Evolutionary conservation across 2,797 vertebrate genomes (phyloP).

Genomic region (Chiloscyllium punctatum): DNA sequence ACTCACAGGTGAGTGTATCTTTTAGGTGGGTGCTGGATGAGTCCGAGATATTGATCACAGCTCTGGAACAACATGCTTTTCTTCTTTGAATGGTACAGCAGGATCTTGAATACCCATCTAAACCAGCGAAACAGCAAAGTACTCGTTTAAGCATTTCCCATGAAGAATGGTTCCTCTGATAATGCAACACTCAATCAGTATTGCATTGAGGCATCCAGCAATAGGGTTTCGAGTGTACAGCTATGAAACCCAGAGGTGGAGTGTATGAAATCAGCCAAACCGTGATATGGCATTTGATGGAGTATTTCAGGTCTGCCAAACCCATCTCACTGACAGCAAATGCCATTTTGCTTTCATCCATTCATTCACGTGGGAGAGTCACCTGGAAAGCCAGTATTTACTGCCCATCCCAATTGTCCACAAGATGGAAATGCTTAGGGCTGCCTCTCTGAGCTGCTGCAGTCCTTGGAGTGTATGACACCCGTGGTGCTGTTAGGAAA

Average conservation of each 20-base stretch:
- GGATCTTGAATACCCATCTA: not conserved
- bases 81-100: not conserved
- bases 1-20: not conserved
- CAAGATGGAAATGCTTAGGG: not conserved
- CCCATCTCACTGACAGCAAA: not conserved
- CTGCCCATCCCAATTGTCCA: not conserved
- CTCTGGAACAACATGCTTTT: not conserved
- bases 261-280: not conserved
- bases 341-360: not conserved
- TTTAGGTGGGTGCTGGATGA: not conserved
- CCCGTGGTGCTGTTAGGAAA: not conserved
- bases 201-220: not conserved
- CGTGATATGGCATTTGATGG: not conserved
- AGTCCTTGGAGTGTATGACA: not conserved
- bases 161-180: not conserved
- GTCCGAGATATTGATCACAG: not conserved
- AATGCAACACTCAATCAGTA: not conserved
- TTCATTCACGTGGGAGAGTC: not conserved
- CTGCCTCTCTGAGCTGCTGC: not conserved
- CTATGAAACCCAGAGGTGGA: not conserved
- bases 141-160: not conserved
- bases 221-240: not conserved
- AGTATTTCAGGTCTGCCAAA: not conserved
- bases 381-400: not conserved
- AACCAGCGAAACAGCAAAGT: not conserved